Evolutionary conservation across 2,113 vertebrate species (phyloP), one percentile per base, ranked within the genome.

Genomic region (Laterallus jamaicensis): DNA sequence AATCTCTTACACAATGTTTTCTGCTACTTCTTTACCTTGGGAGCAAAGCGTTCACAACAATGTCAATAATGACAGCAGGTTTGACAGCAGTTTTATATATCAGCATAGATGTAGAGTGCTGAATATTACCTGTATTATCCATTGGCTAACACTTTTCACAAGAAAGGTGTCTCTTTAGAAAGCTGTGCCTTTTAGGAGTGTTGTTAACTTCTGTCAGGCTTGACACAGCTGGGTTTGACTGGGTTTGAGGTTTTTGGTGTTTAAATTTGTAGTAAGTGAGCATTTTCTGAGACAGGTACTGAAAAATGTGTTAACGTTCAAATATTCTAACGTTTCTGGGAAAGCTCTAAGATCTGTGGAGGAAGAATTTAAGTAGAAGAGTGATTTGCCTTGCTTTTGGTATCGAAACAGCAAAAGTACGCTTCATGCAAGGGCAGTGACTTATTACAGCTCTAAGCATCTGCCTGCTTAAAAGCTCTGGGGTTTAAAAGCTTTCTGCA

Each of bases 81-180:
- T 88, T 97, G 94, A 95, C 95, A 93, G 95, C 95, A 94, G 69
- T 75, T 95, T 95, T 71, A 39, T 77, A 9, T 62, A 85, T 92
- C 90, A 92, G 83, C 69, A 35, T 32, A 81, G 94, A 91, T 79
- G 62, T 35, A 64, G 66, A 87, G 84, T 28, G 86, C 86, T 87
- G 86, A 91, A 89, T 89, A 86, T 75, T 92, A 92, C 83, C 77
- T 73, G 74, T 78, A n/a, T 79, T 91, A 92, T 91, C 95, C 95
- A 66, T 60, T 75, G 86, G 91, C 79, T 74, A 96, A 88, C 60
- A 9, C 60, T 63, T 93, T 26, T 39, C 73, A 84, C 0, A 1
- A 84, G 81, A 66, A 75, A 82, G 77, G 71, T 73, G 91, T 95
- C 91, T 91, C 91, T 95, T 92, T 54, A 85, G 86, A 87, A 95